Evolutionary conservation across 2,888 invertebrate genomes (phyloP), one percentile per base, ranked within the genome.

Genomic region (Heliconius hortense): DNA sequence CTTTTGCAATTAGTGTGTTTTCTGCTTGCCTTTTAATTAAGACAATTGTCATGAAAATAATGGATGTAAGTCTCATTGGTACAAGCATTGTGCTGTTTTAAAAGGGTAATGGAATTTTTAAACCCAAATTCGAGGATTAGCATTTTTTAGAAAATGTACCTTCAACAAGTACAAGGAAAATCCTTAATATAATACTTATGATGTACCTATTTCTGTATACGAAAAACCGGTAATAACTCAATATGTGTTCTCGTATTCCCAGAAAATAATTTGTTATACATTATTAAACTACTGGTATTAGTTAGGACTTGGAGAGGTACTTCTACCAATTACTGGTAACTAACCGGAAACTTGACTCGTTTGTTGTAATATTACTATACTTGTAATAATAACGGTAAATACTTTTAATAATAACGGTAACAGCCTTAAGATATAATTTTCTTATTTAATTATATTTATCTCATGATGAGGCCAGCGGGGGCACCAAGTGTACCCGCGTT

Each of bases 251-350:
- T n/a, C 53, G 2, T 68, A 48, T 28, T 68, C 11, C 53, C 18
- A 68, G 28, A 68, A 68, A 68, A 28, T 68, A 68, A 68, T 53
- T 68, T 21, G 28, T 31, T 28, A 68, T 53, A 68, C 21, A 68
- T 68, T 69, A 74, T 74, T 62, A 35, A 43, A 74, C 43, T 68
- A 74, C 43, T 53, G 53, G 26, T 76, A 76, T 56, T 74, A 76
- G 72, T 72, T 74, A 63, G 35, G 64, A 74, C 63, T 74, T 69
- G 59, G 72, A 74, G 76, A 60, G 67, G 69, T 64, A 70, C 76
- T 78, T 74, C 66, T 66, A 74, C 74, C 74, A 76, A 74, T 78
- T 76, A 78, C 74, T 59, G 56, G 28, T 64, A 74, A 78, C 74
- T 68, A 70, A 68, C 53, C 53, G 59, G 67, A 74, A 78, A 78